phyloP scores from a whole-genome alignment of 2,888 invertebrate species.

The Unio pictorum region DNA sequence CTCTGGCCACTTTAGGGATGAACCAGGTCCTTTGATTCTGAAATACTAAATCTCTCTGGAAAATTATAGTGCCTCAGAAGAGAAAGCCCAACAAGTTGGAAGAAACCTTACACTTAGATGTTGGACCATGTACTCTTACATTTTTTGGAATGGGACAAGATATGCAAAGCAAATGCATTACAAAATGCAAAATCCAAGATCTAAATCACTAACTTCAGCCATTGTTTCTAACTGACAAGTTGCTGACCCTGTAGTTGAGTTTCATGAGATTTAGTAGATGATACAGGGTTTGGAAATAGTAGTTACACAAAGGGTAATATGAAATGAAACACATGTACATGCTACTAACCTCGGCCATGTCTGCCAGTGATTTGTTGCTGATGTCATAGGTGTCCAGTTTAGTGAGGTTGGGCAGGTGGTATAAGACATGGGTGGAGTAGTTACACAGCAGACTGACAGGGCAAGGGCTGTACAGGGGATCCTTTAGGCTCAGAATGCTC shows the following conservation, averaged over 20 bases:
- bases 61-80: too few species aligned
- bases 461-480: conserved; percentile 63
- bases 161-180: too few species aligned
- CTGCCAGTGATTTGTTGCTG: conserved; percentile 59
- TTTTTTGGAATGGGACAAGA: too few species aligned
- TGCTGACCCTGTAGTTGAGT: not conserved
- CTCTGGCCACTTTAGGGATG: too few species aligned
- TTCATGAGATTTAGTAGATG: not conserved
- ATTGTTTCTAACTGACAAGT: not conserved
- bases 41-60: too few species aligned
- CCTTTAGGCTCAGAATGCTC: conserved; percentile 63
- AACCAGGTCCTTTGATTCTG: too few species aligned
- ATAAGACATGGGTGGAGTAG: conserved; percentile 69
- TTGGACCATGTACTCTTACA: too few species aligned
- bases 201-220: too few species aligned
- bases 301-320: not conserved
- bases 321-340: not conserved
- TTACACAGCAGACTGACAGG: conserved; percentile 70
- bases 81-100: too few species aligned
- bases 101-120: too few species aligned
- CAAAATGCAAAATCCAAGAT: too few species aligned
- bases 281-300: not conserved
- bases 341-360: conserved; percentile 65
- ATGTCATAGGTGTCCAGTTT: conserved; percentile 68
- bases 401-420: conserved; percentile 65